These are phyloP conservation scores for Heliconius hewitsoni DNA, from an alignment of 1,140 invertebrate genomes.

Conservation along the genomic window DNA sequence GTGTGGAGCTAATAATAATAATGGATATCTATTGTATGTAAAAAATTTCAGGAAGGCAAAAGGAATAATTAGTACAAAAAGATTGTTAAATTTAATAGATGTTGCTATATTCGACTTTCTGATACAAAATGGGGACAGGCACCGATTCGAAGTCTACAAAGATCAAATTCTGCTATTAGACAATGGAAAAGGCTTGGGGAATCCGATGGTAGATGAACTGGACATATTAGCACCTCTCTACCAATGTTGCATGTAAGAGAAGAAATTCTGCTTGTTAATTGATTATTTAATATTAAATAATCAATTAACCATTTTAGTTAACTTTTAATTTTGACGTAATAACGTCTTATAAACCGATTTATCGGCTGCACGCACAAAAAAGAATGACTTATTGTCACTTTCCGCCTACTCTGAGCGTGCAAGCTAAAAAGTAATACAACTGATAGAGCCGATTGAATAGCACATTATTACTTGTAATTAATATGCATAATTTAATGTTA, in stretches of 20 bases:
- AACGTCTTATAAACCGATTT: too few relatives aligned
- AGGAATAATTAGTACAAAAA: constrained; percentile 80
- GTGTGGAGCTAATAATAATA: not conserved
- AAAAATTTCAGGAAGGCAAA: constrained; percentile 77
- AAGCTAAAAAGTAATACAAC: too few relatives aligned
- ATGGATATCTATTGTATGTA: not conserved
- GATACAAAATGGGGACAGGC: constrained; percentile 96
- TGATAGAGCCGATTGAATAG: too few relatives aligned
- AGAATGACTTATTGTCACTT: too few relatives aligned
- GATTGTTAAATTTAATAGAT: constrained; percentile 93
- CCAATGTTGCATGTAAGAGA: constrained; percentile 93
- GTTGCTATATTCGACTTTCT: constrained; percentile 95
- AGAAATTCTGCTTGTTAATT: not conserved
- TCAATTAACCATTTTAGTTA: not conserved
- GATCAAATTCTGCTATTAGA: constrained; percentile 91
- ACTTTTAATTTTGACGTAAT: too few relatives aligned
- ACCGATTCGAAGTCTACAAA: constrained; percentile 93
- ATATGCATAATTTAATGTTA: too few relatives aligned
- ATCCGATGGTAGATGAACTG: constrained; percentile 90
- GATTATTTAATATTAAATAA: not conserved
- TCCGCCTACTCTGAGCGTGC: too few relatives aligned
- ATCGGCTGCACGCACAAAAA: too few relatives aligned
- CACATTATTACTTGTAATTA: too few relatives aligned
- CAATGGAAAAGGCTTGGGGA: constrained; percentile 96
- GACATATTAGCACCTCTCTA: constrained; percentile 94